Evolutionary conservation across 2,888 invertebrate genomes (phyloP).

Genomic region (Chymomyza caudatula): DNA sequence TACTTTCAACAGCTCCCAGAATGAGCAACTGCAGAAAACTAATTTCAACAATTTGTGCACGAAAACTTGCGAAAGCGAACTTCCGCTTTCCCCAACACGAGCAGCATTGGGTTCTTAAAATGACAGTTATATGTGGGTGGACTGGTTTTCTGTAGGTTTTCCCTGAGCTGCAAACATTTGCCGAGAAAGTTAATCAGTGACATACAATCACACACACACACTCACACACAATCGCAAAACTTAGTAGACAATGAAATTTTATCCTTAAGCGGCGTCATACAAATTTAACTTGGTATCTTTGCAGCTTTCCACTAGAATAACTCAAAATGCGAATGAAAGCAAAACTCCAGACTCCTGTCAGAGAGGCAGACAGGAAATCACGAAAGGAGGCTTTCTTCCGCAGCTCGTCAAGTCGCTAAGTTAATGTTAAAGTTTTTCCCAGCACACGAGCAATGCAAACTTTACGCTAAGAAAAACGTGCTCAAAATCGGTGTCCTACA

Average conservation of each 20-base stretch:
- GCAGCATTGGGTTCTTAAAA: neutral
- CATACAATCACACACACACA: conserved; percentile 2
- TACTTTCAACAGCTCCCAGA: neutral
- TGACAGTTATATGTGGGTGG: conserved; percentile 26
- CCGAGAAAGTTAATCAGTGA: conserved; percentile 61
- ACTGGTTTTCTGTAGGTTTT: neutral
- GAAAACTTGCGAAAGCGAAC: conserved; percentile 63
- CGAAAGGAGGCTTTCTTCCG: conserved; percentile 27
- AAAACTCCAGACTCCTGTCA: neutral
- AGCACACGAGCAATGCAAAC: neutral
- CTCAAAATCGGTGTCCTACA: conserved; percentile 19
- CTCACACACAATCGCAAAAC: neutral
- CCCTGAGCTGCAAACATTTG: conserved; percentile 52
- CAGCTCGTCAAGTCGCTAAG: conserved; percentile 40
- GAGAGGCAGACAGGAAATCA: neutral
- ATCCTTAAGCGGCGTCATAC: conserved; percentile 28
- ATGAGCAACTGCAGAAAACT: conserved; percentile 62
- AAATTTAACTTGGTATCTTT: conserved; percentile 32
- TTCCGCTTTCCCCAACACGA: conserved; percentile 40
- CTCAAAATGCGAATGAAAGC: neutral
- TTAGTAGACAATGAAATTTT: conserved; percentile 53
- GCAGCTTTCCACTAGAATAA: conserved; percentile 21
- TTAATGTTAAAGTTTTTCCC: conserved; percentile 49
- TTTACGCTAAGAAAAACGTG: neutral
- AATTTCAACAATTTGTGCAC: conserved; percentile 71